These are phyloP conservation scores for Micropoecilia bifurca DNA, from an alignment of 2,797 vertebrate genomes.

Conservation along the genomic window DNA sequence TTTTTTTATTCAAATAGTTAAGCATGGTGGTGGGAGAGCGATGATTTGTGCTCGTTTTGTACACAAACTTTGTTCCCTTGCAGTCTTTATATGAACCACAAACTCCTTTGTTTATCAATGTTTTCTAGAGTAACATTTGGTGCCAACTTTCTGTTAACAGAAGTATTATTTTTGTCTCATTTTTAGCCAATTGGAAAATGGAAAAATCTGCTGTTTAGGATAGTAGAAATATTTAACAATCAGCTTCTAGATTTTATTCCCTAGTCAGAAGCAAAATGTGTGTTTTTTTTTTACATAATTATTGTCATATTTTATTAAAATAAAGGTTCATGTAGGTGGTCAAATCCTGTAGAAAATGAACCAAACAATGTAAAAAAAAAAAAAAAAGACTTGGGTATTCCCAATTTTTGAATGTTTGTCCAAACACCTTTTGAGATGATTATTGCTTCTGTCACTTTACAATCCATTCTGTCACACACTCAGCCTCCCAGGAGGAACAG, in stretches of 20 bases:
- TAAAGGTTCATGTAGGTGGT: background rate
- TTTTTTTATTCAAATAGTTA: background rate
- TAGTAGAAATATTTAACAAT: background rate
- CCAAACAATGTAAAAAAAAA: background rate
- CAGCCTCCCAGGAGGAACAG: constrained; percentile 32
- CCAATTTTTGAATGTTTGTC: background rate
- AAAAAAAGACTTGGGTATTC: background rate
- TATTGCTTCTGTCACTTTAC: constrained; percentile 13
- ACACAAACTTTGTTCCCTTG: background rate
- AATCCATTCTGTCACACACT: constrained; percentile 19
- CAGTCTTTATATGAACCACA: background rate
- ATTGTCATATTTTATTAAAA: background rate
- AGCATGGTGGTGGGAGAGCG: background rate
- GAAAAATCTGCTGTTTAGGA: background rate
- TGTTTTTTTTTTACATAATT: background rate
- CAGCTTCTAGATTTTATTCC: background rate
- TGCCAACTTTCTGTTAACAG: background rate
- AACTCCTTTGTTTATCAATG: background rate
- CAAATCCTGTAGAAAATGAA: background rate
- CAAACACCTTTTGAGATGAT: constrained; percentile 10
- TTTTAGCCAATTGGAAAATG: background rate
- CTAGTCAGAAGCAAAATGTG: background rate
- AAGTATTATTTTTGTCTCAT: background rate
- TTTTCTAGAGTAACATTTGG: background rate
- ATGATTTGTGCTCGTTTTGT: background rate